Evolutionary conservation across 2,888 invertebrate species (phyloP).

Genomic region (Lycocerus yunnanus): DNA sequence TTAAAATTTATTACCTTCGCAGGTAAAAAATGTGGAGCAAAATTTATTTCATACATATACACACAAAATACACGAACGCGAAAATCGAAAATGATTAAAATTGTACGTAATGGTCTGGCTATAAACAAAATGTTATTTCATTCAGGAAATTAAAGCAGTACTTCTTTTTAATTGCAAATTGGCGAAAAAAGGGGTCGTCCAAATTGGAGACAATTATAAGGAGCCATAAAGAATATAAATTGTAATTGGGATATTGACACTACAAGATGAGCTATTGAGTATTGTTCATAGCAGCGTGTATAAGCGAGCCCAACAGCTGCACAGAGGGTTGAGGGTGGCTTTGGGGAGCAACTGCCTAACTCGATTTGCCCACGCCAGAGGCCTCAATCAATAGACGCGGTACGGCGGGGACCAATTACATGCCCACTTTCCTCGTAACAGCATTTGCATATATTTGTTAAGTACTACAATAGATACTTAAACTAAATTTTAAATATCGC

Average conservation of each 20-base stretch:
- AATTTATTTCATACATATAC: not conserved
- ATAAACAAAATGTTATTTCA: not conserved
- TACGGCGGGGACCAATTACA: slow-evolving; percentile 59
- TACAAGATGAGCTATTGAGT: slow-evolving; percentile 33
- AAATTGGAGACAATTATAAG: slow-evolving; percentile 21
- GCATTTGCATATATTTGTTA: slow-evolving; percentile 58
- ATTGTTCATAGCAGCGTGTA: slow-evolving; percentile 32
- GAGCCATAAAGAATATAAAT: slow-evolving; percentile 29
- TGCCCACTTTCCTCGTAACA: slow-evolving; percentile 60
- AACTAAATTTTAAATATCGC: slow-evolving; percentile 6
- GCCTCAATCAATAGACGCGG: slow-evolving; percentile 58
- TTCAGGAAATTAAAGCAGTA: not conserved
- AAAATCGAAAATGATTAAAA: not conserved
- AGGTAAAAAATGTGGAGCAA: not conserved
- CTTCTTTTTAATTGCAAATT: not conserved
- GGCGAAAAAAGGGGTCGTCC: not conserved
- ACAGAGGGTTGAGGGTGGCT: slow-evolving; percentile 34
- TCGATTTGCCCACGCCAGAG: slow-evolving; percentile 55
- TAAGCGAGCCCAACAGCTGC: slow-evolving; percentile 33
- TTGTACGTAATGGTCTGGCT: not conserved
- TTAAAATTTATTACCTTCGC: slow-evolving; percentile 51
- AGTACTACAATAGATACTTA: slow-evolving; percentile 29
- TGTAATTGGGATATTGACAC: slow-evolving; percentile 33
- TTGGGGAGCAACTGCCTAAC: slow-evolving; percentile 54
- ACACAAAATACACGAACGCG: not conserved